phyloP scores from a whole-genome alignment of 2,888 invertebrate species.

The Hypercompe scribonia region DNA sequence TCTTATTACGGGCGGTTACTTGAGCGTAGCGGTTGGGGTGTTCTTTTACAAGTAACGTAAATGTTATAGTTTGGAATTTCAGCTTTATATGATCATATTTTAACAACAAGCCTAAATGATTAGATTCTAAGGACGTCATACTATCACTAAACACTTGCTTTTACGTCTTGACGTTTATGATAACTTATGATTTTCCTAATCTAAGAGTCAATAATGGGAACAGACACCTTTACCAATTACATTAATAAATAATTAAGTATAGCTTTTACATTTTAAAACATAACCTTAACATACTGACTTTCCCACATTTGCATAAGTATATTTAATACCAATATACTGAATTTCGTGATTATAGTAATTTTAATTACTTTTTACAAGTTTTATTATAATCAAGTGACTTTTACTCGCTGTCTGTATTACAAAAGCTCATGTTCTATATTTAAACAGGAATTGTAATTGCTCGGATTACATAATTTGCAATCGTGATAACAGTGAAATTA shows the following conservation, averaged over 20 bases:
- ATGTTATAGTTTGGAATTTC: not conserved
- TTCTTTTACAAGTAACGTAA: not conserved
- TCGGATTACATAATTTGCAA: conserved; percentile 47
- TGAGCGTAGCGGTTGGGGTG: not conserved
- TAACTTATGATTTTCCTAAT: too few species aligned
- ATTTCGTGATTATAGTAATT: not conserved
- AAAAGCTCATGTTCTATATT: conserved; percentile 38
- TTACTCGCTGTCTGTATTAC: conserved; percentile 25
- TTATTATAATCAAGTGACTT: too few species aligned
- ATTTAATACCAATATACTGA: not conserved
- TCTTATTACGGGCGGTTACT: conserved; percentile 17
- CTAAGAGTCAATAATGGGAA: too few species aligned
- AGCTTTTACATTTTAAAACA: too few species aligned
- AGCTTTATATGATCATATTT: too few species aligned
- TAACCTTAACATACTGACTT: not conserved
- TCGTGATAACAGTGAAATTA: conserved; percentile 46
- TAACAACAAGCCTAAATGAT: too few species aligned
- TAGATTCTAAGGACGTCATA: too few species aligned
- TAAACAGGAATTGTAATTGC: conserved; percentile 46
- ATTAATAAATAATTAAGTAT: too few species aligned
- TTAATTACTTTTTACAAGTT: too few species aligned
- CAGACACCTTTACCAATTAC: too few species aligned
- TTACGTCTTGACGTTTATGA: too few species aligned
- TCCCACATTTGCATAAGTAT: not conserved
- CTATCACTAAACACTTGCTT: too few species aligned